Evolutionary conservation across 2,797 vertebrate species (phyloP), one percentile per base, ranked within the genome.

Genomic region (Menidia menidia): DNA sequence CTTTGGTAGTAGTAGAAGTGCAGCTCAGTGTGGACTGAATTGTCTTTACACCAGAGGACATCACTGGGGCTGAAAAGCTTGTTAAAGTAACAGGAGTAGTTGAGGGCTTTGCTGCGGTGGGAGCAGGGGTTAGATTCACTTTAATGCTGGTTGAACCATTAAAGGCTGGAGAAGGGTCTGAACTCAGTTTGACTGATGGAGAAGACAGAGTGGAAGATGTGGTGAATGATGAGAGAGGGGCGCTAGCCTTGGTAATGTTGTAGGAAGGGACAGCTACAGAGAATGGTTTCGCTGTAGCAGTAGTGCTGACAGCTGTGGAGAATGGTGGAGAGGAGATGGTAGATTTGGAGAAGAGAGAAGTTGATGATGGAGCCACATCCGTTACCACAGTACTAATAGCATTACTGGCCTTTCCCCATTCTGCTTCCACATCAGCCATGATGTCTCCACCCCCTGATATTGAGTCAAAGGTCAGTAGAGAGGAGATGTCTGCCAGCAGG

Each of bases 401-500:
- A 60, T 68, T 79, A 80, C 88, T 93, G 60, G 89, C 92, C 87
- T 93, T 92, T 30, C 96, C 95, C 93, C 94, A 96, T 87, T 97
- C 96, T 11, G 96, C 97, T 88, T 98, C 97, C 47, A 93, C 95
- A 85, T 97, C 96, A 51, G 96, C 97, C 92, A 97, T 96, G 92
- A 98, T 96, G 92, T 98, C 97, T 84, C 96, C 96, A 69, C 96
- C 97, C 81, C 96, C 96, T 86, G 96, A 94, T 92, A 98, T 94
- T 80, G 97, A 97, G 94, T 98, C 96, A 94, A 99, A 98, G 94
- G 96, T 99, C 94, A 98, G 95, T 93, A 98, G 95, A 87, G 97
- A 98, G 83, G 98, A 97, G 92, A 98, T 97, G 92, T 99, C 98
- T 89, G 96, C 96, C 91, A 99, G 95, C 93, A 99, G 92, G 78